Evolutionary conservation across 2,888 invertebrate species (phyloP), one percentile per base, ranked within the genome.

Genomic region (Chymomyza caudatula): DNA sequence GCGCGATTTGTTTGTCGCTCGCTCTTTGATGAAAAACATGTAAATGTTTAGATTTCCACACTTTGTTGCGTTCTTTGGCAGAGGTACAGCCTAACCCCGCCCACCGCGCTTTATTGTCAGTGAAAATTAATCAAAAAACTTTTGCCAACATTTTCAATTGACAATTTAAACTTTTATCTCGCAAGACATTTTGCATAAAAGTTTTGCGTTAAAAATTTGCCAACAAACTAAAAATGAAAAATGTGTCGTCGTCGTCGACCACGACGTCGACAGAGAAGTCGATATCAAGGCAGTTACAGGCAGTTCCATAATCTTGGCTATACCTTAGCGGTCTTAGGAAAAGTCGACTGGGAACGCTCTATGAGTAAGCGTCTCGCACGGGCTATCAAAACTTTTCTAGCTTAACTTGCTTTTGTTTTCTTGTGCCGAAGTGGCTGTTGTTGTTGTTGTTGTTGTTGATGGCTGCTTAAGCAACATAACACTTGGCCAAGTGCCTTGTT

Each of bases 101-200:
- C 42, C 22, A 4, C 51, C 20, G 62, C 67, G 65, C 70, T 68
- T 78, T 71, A 77, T 84, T 81, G 85, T 80, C 80, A 85, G 79
- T 83, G 80, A 86, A 85, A 87, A 88, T 88, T 88, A 88, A 88
- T 88, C 87, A 88, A 88, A 88, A 88, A 88, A 88, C 78, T 88
- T 87, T 88, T 82, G 61, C 81, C 85, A 88, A 88, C 88, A 88
- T 88, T 88, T 87, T 88, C 87, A 88, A 88, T 88, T 88, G 88
- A 88, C 88, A 88, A 88, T 88, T 88, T 88, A 87, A 88, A 88
- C 87, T 88, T 87, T 85, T 85, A 79, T 87, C 87, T 85, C 73
- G 81, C 69, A 86, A 80, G 84, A 86, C 84, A 77, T 82, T 87
- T 87, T 87, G 75, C 81, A 85, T 86, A 85, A 83, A 86, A 85